Evolutionary conservation across 2,888 invertebrate genomes (phyloP).

Genomic region (Plagodis dolabraria): DNA sequence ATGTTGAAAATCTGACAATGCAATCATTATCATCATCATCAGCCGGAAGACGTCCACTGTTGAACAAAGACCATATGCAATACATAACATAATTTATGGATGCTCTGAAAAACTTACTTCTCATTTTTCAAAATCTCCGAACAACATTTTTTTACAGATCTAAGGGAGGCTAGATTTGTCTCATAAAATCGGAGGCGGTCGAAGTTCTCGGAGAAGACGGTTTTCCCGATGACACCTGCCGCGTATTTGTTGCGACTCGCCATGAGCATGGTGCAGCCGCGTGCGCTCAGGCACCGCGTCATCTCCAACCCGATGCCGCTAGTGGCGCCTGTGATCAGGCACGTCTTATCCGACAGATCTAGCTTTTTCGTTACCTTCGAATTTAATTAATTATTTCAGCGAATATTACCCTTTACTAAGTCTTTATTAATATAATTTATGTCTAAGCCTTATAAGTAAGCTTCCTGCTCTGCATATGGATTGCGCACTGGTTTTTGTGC

Average conservation of each 20-base stretch:
- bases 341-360: constrained; percentile 92
- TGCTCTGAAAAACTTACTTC: constrained; percentile 47
- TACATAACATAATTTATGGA: no score
- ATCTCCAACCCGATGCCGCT: constrained; percentile 97
- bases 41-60: no score
- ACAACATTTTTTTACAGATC: constrained; percentile 66
- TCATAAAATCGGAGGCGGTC: constrained; percentile 58
- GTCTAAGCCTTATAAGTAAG: no score
- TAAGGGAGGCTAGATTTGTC: constrained; percentile 67
- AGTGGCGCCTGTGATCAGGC: constrained; percentile 96
- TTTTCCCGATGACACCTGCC: constrained; percentile 73
- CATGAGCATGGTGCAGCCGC: constrained; percentile 93
- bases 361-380: constrained; percentile 89
- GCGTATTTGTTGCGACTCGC: constrained; percentile 91
- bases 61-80: no score
- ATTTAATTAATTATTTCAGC: neutral
- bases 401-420: neutral
- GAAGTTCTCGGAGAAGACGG: constrained; percentile 47
- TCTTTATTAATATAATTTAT: no score
- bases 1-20: no score
- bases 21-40: no score
- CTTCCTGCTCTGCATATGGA: no score
- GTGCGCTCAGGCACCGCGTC: constrained; percentile 90
- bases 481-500: no score
- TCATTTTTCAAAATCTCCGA: constrained; percentile 54